A percentile compares a stretch with the other conserved stretches of the same genome.
These are phyloP conservation scores for Idaea straminata DNA, from an alignment of 2,888 invertebrate species.

Conservation along the genomic window DNA sequence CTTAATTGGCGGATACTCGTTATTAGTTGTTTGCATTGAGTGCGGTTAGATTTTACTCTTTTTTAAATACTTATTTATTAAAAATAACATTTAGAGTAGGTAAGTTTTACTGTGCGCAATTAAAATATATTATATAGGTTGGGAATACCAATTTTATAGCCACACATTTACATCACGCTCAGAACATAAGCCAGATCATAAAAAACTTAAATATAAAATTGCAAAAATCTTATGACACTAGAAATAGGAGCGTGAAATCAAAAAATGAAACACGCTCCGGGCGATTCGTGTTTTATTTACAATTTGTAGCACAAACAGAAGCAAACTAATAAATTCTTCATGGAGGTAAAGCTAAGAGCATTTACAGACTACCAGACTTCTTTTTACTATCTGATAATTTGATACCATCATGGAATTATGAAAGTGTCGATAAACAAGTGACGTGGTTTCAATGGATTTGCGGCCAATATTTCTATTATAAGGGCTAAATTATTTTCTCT, in stretches of 20 bases:
- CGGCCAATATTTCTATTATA: neutral
- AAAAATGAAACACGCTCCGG: neutral
- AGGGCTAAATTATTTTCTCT: neutral
- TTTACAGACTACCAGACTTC: no score
- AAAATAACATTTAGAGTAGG: neutral
- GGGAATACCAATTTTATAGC: neutral
- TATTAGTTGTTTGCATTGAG: constrained; percentile 58
- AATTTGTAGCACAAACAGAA: constrained; percentile 3
- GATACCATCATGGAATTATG: no score
- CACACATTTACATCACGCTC: neutral
- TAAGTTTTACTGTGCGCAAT: no score
- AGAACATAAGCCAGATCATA: neutral
- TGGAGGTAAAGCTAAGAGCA: neutral
- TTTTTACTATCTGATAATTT: no score
- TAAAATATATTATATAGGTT: no score
- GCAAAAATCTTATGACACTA: neutral
- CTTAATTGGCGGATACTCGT: constrained; percentile 75
- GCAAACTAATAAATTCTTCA: neutral
- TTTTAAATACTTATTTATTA: constrained; percentile 2
- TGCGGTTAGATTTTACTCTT: constrained; percentile 30
- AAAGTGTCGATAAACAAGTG: no score
- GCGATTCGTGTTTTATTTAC: neutral
- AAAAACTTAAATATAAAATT: neutral
- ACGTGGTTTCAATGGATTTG: no score
- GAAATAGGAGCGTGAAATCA: constrained; percentile 6